A percentile compares a stretch with the other conserved stretches of the same genome.
These are phyloP conservation scores for Hypotaenidia okinawae DNA, from an alignment of 2,797 vertebrate genomes.

Conservation along the genomic window DNA sequence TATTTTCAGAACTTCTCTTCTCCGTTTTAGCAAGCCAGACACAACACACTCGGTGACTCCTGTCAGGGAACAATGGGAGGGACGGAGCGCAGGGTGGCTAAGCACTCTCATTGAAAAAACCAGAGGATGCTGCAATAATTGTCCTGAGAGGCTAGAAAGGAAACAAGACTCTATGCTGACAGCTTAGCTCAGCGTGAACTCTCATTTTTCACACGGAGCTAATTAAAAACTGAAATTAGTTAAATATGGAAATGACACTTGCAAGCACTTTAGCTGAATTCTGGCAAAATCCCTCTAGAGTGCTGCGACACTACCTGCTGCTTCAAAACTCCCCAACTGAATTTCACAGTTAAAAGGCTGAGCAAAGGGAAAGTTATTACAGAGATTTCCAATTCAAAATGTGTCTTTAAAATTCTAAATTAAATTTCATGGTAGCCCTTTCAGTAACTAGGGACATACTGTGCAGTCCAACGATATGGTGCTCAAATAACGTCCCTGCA, in stretches of 20 bases:
- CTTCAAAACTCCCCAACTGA: conserved; percentile 83
- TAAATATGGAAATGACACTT: conserved; percentile 89
- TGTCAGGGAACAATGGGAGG: conserved; percentile 50
- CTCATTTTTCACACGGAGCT: conserved; percentile 88
- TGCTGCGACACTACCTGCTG: conserved; percentile 83
- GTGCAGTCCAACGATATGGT: conserved; percentile 61
- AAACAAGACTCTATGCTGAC: conserved; percentile 83
- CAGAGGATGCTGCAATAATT: conserved; percentile 79
- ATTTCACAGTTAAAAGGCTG: conserved; percentile 85
- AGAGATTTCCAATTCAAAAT: conserved; percentile 80
- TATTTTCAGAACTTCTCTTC: conserved; percentile 44
- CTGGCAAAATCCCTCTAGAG: conserved; percentile 84
- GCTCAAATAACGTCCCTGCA: conserved; percentile 44
- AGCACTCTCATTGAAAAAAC: conserved; percentile 75
- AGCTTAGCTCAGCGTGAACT: conserved; percentile 85
- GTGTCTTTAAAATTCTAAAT: conserved; percentile 81
- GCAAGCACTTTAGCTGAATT: conserved; percentile 86
- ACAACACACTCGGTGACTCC: conserved; percentile 22
- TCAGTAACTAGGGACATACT: conserved; percentile 69
- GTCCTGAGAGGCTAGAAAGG: conserved; percentile 85
- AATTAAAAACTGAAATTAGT: conserved; percentile 90
- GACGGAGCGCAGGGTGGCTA: conserved; percentile 55
- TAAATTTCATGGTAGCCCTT: conserved; percentile 83
- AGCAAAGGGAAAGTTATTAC: conserved; percentile 84
- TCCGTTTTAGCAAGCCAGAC: conserved; percentile 34